Evolutionary conservation across 2,113 vertebrate genomes (phyloP).

Genomic region (Sinocyclocheilus grahami): DNA sequence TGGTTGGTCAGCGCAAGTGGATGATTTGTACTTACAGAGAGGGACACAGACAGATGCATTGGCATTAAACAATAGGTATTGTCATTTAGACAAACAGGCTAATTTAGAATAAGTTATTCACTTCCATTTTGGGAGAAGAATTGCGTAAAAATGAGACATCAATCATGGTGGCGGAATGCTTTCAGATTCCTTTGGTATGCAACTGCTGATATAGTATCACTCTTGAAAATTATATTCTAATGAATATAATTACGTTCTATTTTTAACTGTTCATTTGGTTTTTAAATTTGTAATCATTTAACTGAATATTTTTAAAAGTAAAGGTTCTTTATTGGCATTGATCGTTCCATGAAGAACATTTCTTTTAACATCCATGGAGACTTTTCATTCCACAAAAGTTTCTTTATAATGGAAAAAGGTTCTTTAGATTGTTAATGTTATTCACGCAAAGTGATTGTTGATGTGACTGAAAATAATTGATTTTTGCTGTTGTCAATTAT

Average conservation of each 20-base stretch:
- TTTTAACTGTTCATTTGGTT: too few species aligned
- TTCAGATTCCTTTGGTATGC: background rate
- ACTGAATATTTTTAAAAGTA: background rate
- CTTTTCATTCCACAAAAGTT: too few species aligned
- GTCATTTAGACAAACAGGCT: slow-evolving; percentile 36
- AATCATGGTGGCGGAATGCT: background rate
- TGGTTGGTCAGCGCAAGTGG: slow-evolving; percentile 22
- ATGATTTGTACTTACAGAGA: background rate
- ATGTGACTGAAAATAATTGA: background rate
- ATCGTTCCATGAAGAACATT: background rate
- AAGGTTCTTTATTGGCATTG: background rate
- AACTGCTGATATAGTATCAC: background rate
- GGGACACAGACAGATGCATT: slow-evolving; percentile 38
- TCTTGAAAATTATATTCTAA: too few species aligned
- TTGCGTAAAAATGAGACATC: too few species aligned
- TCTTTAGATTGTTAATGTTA: too few species aligned
- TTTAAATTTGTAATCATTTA: too few species aligned
- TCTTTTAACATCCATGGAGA: too few species aligned
- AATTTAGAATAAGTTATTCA: background rate
- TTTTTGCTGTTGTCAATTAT: background rate
- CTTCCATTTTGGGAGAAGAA: background rate
- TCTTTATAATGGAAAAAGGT: too few species aligned
- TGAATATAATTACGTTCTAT: too few species aligned
- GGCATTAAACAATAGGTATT: background rate
- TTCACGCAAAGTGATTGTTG: background rate